Evolutionary conservation across 2,113 vertebrate species (phyloP).

Genomic region (Petroica traversi): DNA sequence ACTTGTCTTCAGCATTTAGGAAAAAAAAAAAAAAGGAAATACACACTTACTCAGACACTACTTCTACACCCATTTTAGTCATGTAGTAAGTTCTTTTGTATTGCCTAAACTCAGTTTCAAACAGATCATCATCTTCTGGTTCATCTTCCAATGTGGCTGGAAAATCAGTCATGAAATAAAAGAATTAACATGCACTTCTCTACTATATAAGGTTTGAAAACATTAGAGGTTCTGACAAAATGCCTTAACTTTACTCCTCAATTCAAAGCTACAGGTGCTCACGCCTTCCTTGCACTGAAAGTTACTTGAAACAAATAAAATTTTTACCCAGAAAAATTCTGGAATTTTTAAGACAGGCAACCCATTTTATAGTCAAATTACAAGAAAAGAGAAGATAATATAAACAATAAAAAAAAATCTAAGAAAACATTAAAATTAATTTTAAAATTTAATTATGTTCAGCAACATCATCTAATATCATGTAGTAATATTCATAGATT

Average conservation of each 20-base stretch:
- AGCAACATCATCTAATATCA: not conserved
- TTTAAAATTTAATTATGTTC: not conserved
- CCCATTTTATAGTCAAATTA: not conserved
- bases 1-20: not conserved
- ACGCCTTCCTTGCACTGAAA: not conserved
- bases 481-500: not conserved
- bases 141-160: constrained; percentile 82
- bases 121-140: constrained; percentile 93
- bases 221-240: not conserved
- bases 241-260: not conserved
- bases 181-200: not conserved
- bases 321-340: not conserved
- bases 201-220: not conserved
- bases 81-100: constrained; percentile 98
- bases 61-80: constrained; percentile 95
- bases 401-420: not conserved
- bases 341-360: not conserved
- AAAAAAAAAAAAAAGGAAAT: not conserved
- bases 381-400: not conserved
- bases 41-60: constrained; percentile 92
- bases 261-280: not conserved
- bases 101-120: constrained; percentile 96
- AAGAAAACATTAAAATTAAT: not conserved
- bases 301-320: not conserved
- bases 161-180: not conserved